Evolutionary conservation across 2,888 invertebrate species (phyloP), one percentile per base, ranked within the genome.

Genomic region (Bembecia ichneumoniformis): DNA sequence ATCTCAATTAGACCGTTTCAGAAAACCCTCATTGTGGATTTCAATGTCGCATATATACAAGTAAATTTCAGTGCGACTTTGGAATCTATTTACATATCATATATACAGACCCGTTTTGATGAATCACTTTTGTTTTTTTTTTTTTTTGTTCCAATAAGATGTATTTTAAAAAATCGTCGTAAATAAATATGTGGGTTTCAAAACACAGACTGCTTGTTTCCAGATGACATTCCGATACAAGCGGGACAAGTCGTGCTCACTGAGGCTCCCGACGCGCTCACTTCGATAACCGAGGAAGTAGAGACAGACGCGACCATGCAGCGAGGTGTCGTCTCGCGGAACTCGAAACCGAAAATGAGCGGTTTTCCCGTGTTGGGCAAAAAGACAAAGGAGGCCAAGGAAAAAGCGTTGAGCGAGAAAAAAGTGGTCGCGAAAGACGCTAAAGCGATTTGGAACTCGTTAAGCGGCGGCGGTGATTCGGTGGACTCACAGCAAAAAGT

Each of bases 171-270:
- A n/a, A n/a, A n/a, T n/a, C n/a, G n/a, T n/a, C n/a, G n/a, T n/a
- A n/a, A n/a, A n/a, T n/a, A n/a, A n/a, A n/a, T n/a, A n/a, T n/a
- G n/a, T n/a, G n/a, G n/a, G n/a, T n/a, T n/a, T 20, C 7, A 20
- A 20, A 20, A 20, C 5, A 20, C 20, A 20, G 1, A 20, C 2
- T 20, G 20, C 20, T 20, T 20, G 28, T 28, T 28, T 28, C 50
- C 88, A 95, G 96, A 96, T 88, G 96, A 96, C 80, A 96, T 96
- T 82, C 96, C 95, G 46, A 96, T 96, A 66, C 95, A 95, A 88
- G 90, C 90, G 47, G 90, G 90, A 10, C 91, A 91, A 66, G 90
- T 89, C 46, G 89, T 89, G 51, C 82, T 88, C 9, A 76, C 81
- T 3, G 92, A 91, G 50, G 86, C 87, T 1, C 87, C 87, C 44